Percentiles rank a stretch among this genome's conserved stretches.
These are phyloP conservation scores for Napeogenes inachia DNA, from an alignment of 2,888 invertebrate genomes.

Conservation along the genomic window DNA sequence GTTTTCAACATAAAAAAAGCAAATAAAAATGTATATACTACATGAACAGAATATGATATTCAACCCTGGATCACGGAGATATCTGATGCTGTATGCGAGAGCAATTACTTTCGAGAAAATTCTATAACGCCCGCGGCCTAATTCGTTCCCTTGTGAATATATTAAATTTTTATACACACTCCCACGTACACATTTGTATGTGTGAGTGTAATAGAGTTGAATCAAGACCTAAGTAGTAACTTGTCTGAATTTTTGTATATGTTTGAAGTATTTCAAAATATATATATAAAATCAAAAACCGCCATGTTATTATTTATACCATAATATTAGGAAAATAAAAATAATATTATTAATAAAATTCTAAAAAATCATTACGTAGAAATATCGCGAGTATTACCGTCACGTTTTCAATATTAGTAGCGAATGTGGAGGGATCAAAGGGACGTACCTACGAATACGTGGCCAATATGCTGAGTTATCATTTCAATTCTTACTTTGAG, in stretches of 20 bases:
- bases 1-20: no score
- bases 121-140: constrained; percentile 14
- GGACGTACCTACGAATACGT: constrained; percentile 29
- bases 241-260: no score
- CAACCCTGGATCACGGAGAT: no score
- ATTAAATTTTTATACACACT: not conserved
- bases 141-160: constrained; percentile 14
- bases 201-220: no score
- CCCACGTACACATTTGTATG: no score
- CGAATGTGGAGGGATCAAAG: constrained; percentile 41
- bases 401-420: constrained; percentile 48
- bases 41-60: no score
- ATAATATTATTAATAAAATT: not conserved
- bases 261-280: no score
- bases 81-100: no score
- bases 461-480: constrained; percentile 34
- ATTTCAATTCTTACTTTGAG: constrained; percentile 28
- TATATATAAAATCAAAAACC: not conserved
- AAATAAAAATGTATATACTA: no score
- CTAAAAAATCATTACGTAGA: constrained; percentile 29
- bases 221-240: no score
- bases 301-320: no score
- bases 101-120: constrained; percentile 12
- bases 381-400: constrained; percentile 33
- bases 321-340: not conserved